Evolutionary conservation across 2,888 invertebrate genomes (phyloP), one percentile per base, ranked within the genome.

Genomic region (Octodonta nipae): DNA sequence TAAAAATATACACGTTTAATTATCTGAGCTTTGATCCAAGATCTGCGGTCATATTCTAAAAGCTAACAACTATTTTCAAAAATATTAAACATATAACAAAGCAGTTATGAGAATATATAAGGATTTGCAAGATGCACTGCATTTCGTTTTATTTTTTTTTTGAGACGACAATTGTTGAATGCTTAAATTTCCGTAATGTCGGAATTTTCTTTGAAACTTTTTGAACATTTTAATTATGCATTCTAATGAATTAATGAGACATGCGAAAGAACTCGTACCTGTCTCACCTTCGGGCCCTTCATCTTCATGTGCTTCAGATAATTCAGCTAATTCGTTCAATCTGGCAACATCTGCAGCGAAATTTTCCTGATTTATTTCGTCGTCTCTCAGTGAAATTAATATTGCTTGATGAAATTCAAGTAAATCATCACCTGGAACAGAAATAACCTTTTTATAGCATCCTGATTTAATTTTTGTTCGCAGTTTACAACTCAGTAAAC

Each of bases 331-430:
- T 60, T 80, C 79, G 56, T 75, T 76, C 35, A 79, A 66, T 33
- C 78, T 67, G 46, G 78, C 76, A 43, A 79, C 73, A 54, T 79
- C 79, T 33, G 78, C 75, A 37, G 76, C 63, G 36, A 61, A 77
- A 26, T 78, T 69, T 49, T 70, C 70, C 26, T 61, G 60, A 37
- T 60, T 61, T 28, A 61, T 59, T 53, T 80, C 79, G 35, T 74
- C 73, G 50, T 79, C 77, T 28, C 76, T 64, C 36, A 77, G 54
- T 5, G 77, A 75, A 34, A 75, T 70, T 31, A 74, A 55, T 13
- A 75, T 73, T 8, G 74, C 74, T 64, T 91, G 89, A 67, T 93
- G 92, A 58, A 95, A 93, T 55, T 93, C 92, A 42, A 89, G 65
- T 22, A 95, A 70, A 61, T 93, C 92, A 50, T 93, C 92, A 44